Conservation (phyloP, 2,113 vertebrate species). For the Melanotaenia duboulayi region DNA sequence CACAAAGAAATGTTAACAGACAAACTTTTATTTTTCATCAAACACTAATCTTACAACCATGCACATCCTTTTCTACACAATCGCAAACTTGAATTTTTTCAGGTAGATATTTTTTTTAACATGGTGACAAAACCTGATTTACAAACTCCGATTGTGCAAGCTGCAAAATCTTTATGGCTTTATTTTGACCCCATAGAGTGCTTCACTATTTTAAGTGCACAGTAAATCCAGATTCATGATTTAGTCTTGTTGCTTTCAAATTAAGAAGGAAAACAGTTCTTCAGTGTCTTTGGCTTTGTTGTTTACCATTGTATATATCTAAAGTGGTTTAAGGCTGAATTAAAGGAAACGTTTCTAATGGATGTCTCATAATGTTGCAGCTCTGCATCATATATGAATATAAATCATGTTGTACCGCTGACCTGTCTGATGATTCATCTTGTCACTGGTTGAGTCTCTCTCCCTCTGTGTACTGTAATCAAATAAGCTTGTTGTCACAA, state of each 20-base stretch:
- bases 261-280: conserved; percentile 10
- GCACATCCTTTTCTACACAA: no score
- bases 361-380: neutral
- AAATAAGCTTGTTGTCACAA: neutral
- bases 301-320: neutral
- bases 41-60: no score
- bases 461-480: neutral
- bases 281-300: neutral
- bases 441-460: neutral
- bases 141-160: no score
- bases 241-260: neutral
- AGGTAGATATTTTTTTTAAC: no score
- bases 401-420: neutral
- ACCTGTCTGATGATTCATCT: conserved; percentile 6
- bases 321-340: conserved; percentile 1
- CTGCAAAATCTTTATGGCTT: no score
- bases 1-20: no score
- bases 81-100: no score
- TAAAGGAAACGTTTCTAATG: neutral
- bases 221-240: conserved; percentile 18
- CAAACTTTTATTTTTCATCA: no score
- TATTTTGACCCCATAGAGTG: no score
- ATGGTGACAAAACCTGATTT: no score
- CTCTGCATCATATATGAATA: neutral
- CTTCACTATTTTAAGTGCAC: neutral